Conservation (phyloP, 2,113 vertebrate genomes). For the Malaclemys terrapin region DNA sequence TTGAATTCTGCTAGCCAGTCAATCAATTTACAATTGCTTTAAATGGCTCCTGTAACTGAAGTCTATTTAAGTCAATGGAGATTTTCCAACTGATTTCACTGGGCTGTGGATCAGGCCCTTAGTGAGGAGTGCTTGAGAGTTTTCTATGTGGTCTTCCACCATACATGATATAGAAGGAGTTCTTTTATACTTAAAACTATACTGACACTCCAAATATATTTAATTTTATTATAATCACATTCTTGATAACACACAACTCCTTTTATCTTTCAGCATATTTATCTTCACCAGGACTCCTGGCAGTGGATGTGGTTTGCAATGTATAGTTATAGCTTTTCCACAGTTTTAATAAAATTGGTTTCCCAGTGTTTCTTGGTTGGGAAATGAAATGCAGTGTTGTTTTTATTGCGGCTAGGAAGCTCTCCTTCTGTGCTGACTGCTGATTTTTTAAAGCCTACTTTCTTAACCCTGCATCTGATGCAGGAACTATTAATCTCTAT, state of each 20-base stretch:
- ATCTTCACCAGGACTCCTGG: neutral
- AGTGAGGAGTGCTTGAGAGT: neutral
- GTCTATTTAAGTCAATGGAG: neutral
- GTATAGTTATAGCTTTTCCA: neutral
- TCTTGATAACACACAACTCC: neutral
- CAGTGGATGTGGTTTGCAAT: neutral
- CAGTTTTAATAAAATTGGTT: neutral
- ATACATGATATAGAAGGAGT: neutral
- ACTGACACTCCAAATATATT: neutral
- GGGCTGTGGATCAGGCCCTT: neutral
- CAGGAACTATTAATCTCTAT: slow-evolving; percentile 21
- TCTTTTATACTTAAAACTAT: neutral
- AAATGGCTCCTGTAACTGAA: fast-evolving
- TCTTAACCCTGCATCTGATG: neutral
- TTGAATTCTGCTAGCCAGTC: neutral
- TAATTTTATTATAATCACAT: neutral
- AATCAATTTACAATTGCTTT: neutral
- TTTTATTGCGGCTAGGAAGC: neutral
- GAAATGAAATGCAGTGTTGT: neutral
- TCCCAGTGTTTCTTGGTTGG: neutral
- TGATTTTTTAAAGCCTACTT: slow-evolving; percentile 9
- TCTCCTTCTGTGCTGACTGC: neutral
- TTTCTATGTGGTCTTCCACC: neutral
- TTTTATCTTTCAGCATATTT: neutral
- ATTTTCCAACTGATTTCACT: neutral